Conservation (phyloP, 2,113 vertebrate species). For the Epinephelus lanceolatus region DNA sequence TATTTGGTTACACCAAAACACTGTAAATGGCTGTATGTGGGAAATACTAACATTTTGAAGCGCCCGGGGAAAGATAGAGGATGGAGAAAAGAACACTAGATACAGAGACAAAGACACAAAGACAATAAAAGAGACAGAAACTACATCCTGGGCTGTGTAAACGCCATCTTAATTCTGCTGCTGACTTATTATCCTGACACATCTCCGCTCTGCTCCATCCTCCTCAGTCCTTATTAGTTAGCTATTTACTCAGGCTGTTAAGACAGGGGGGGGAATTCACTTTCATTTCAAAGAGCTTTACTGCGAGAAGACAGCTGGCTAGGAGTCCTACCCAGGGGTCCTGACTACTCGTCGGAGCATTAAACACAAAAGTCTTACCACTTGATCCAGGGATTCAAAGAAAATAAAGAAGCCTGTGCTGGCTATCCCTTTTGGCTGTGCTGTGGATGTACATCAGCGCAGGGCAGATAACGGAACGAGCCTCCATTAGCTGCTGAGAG, state of each 20-base stretch:
- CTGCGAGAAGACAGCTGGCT: slow-evolving; percentile 50
- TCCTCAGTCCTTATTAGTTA: slow-evolving; percentile 59
- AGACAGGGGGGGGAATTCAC: slow-evolving; percentile 52
- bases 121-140: slow-evolving; percentile 16
- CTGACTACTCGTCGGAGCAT: slow-evolving; percentile 55
- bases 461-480: slow-evolving; percentile 51
- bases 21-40: slow-evolving; percentile 18
- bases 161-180: slow-evolving; percentile 28
- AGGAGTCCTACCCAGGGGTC: slow-evolving; percentile 62
- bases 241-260: slow-evolving; percentile 61
- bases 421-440: slow-evolving; percentile 61
- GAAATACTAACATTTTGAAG: background rate
- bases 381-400: slow-evolving; percentile 73
- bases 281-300: slow-evolving; percentile 74
- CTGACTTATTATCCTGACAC: slow-evolving; percentile 46
- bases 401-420: slow-evolving; percentile 60
- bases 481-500: slow-evolving; percentile 50
- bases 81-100: background rate
- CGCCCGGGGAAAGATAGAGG: background rate
- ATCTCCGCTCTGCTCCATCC: slow-evolving; percentile 38
- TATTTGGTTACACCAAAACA: slow-evolving; percentile 45
- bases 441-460: slow-evolving; percentile 50
- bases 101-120: slow-evolving; percentile 14
- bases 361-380: slow-evolving; percentile 65
- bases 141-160: slow-evolving; percentile 26